Percentiles rank a stretch among this genome's conserved stretches.
Evolutionary conservation across 1,140 invertebrate species (phyloP).

Genomic region (Reticulitermes speratus): DNA sequence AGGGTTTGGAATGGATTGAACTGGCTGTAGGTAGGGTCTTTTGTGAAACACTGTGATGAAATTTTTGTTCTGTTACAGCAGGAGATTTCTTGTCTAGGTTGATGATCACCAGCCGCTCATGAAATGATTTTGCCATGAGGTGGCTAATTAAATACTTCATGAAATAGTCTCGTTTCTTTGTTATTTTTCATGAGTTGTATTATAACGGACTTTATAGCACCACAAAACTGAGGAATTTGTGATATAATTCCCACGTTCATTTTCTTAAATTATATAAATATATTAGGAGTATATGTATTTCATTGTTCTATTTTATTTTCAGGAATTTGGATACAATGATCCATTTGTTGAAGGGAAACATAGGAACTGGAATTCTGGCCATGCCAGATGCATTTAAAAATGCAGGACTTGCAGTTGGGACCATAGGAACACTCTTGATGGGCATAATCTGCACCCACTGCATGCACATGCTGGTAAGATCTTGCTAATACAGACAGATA

Average conservation of each 20-base stretch:
- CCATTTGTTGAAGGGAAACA: conserved; percentile 78
- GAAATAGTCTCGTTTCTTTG: too few relatives aligned
- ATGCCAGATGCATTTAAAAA: conserved; percentile 86
- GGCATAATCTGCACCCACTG: conserved; percentile 81
- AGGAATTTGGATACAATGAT: conserved; percentile 78
- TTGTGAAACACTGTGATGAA: too few relatives aligned
- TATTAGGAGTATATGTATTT: neutral
- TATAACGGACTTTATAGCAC: neutral
- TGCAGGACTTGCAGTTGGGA: conserved; percentile 72
- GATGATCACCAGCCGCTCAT: neutral
- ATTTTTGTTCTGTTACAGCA: too few relatives aligned
- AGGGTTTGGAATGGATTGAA: too few relatives aligned
- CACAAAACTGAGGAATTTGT: neutral
- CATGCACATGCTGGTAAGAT: conserved; percentile 78
- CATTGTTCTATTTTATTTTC: conserved; percentile 34
- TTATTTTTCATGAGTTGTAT: too few relatives aligned
- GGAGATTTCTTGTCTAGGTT: neutral
- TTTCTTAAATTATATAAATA: neutral
- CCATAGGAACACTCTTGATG: conserved; percentile 70
- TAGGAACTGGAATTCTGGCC: conserved; percentile 80
- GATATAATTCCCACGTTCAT: neutral
- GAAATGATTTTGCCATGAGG: too few relatives aligned
- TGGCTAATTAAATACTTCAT: too few relatives aligned
- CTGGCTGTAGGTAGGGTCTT: too few relatives aligned
- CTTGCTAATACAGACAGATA: too few relatives aligned